Percentiles rank a stretch among this genome's conserved stretches.
Conservation (phyloP, 2,113 vertebrate species). For the Ptychochromis oligacanthus region DNA sequence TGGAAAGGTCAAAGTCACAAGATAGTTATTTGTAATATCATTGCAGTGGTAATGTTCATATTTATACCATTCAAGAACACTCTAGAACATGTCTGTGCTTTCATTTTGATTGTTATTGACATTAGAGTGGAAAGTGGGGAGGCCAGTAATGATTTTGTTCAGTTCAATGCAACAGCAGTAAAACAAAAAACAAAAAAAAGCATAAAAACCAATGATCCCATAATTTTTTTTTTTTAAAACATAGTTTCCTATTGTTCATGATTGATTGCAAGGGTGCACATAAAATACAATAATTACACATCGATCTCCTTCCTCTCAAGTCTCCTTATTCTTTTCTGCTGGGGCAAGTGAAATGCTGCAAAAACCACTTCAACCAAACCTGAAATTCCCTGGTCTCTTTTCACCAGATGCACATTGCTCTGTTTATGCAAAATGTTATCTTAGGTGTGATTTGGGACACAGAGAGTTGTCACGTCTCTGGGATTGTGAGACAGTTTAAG, state of each 20-base stretch:
- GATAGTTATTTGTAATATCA: background rate
- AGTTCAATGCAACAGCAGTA: conserved; percentile 24
- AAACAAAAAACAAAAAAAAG: too few species aligned
- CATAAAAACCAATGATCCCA: conserved; percentile 29
- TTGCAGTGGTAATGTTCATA: background rate
- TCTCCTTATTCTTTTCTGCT: background rate
- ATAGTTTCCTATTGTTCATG: conserved; percentile 18
- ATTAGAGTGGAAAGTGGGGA: background rate
- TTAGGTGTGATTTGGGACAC: conserved; percentile 7
- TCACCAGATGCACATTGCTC: background rate
- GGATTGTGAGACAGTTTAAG: conserved; percentile 19
- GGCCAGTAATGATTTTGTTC: background rate
- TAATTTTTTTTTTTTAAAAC: conserved; percentile 48
- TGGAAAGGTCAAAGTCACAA: background rate
- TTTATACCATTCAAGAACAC: background rate
- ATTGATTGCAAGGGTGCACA: conserved; percentile 33
- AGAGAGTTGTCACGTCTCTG: conserved; percentile 10
- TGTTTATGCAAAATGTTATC: conserved; percentile 15
- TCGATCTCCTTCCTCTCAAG: conserved; percentile 19
- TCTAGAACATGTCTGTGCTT: background rate
- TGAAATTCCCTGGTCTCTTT: background rate
- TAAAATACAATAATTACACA: conserved; percentile 48
- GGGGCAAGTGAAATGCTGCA: background rate
- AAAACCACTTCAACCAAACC: background rate
- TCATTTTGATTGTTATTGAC: background rate